These are phyloP conservation scores for Ancistrus triradiatus DNA, from an alignment of 2,113 vertebrate species.

Conservation along the genomic window DNA sequence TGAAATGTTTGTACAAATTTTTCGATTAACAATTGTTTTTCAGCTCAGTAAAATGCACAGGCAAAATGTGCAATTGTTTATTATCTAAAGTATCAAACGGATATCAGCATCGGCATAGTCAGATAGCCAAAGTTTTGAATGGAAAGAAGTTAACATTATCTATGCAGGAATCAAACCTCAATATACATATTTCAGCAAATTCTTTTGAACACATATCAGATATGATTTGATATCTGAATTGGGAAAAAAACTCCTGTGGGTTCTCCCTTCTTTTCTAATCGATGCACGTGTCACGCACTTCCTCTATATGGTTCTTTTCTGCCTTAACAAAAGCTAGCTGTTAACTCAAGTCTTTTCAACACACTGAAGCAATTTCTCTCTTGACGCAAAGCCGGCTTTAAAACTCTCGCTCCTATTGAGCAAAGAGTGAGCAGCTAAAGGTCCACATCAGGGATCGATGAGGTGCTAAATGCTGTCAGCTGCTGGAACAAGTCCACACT, in stretches of 20 bases:
- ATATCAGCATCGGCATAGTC: no score
- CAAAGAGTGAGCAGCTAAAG: background rate
- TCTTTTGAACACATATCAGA: slow-evolving; percentile 6
- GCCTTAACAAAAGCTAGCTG: slow-evolving; percentile 1
- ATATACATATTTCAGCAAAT: no score
- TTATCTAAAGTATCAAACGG: no score
- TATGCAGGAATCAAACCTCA: no score
- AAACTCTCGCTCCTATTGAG: background rate
- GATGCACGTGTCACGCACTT: slow-evolving; percentile 14
- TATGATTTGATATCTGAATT: background rate
- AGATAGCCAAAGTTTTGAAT: no score
- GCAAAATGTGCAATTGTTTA: no score
- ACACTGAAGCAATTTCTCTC: background rate
- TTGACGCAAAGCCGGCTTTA: slow-evolving; percentile 1
- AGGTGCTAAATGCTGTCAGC: background rate
- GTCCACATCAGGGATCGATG: background rate
- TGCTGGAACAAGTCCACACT: background rate
- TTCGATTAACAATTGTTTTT: no score
- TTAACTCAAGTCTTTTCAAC: background rate
- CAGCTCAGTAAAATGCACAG: no score
- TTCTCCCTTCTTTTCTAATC: background rate
- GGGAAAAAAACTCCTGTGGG: background rate
- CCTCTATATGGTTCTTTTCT: slow-evolving; percentile 21
- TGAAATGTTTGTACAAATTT: no score
- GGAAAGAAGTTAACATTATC: no score